A percentile compares a stretch with the other conserved stretches of the same genome.
Conservation (phyloP, 2,113 vertebrate genomes). For the Heptranchias perlo region DNA sequence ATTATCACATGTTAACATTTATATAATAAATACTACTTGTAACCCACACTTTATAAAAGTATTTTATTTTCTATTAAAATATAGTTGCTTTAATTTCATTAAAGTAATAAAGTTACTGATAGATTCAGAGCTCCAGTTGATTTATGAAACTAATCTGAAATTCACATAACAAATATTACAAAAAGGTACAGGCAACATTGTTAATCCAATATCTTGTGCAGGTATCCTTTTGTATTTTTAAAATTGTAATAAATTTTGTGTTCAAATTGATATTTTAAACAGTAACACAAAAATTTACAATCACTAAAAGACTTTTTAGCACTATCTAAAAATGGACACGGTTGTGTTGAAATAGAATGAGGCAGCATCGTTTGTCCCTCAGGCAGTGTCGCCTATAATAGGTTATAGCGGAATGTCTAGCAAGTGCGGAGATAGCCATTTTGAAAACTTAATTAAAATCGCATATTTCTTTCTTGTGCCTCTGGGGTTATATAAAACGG, state of each 20-base stretch:
- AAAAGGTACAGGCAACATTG: neutral
- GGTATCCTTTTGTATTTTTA: neutral
- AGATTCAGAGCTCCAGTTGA: neutral
- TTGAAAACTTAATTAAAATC: slow-evolving; percentile 2
- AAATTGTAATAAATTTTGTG: neutral
- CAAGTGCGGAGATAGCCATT: neutral
- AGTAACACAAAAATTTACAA: neutral
- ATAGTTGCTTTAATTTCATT: neutral
- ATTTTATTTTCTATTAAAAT: no score
- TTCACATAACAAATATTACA: neutral
- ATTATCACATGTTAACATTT: neutral
- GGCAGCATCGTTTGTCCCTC: neutral
- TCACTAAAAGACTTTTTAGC: neutral
- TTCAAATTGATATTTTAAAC: neutral
- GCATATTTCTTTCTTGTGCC: neutral
- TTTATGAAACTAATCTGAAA: neutral
- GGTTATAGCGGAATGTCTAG: neutral
- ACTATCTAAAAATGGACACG: neutral
- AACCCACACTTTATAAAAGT: neutral
- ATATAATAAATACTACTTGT: neutral
- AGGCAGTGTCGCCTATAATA: neutral
- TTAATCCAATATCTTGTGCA: neutral
- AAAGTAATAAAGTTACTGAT: neutral
- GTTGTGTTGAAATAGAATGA: neutral
- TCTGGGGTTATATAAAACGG: neutral